phyloP scores from a whole-genome alignment of 2,797 vertebrate genomes.

The Argentina silus region DNA sequence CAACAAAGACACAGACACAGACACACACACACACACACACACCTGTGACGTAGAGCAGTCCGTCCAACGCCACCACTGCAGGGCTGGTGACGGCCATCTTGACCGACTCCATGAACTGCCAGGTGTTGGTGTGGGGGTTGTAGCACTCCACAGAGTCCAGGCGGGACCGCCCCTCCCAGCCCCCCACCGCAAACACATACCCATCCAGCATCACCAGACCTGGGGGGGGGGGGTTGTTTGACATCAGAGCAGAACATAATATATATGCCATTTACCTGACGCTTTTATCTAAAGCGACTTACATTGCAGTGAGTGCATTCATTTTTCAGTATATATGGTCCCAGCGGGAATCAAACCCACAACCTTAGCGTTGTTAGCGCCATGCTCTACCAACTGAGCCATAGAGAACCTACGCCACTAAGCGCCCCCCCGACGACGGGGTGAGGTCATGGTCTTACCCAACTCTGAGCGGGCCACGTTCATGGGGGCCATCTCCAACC shows the following conservation, averaged over 20 bases:
- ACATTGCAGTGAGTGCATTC: no score
- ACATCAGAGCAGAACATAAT: no score
- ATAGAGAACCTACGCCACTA: no score
- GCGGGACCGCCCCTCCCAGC: constrained; percentile 81
- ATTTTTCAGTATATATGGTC: no score
- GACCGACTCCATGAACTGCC: constrained; percentile 81
- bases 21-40: constrained; percentile 22
- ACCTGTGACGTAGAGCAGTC: constrained; percentile 84
- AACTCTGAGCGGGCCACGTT: constrained; percentile 83
- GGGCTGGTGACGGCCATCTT: constrained; percentile 86
- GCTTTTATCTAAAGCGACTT: no score
- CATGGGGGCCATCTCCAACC: constrained; percentile 85
- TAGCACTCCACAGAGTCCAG: constrained; percentile 84
- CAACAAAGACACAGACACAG: background rate
- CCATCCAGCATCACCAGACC: constrained; percentile 82
- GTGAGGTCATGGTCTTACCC: no score
- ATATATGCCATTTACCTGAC: no score
- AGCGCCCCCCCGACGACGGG: no score
- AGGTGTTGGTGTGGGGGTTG: constrained; percentile 79
- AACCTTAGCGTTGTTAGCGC: no score
- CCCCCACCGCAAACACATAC: constrained; percentile 83
- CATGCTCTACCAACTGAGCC: no score
- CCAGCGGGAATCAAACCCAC: no score
- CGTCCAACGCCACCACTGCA: constrained; percentile 81
- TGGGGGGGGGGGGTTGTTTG: constrained; percentile 40